Evolutionary conservation across 2,113 vertebrate species (phyloP), one percentile per base, ranked within the genome.

Genomic region (Aptenodytes patagonicus): DNA sequence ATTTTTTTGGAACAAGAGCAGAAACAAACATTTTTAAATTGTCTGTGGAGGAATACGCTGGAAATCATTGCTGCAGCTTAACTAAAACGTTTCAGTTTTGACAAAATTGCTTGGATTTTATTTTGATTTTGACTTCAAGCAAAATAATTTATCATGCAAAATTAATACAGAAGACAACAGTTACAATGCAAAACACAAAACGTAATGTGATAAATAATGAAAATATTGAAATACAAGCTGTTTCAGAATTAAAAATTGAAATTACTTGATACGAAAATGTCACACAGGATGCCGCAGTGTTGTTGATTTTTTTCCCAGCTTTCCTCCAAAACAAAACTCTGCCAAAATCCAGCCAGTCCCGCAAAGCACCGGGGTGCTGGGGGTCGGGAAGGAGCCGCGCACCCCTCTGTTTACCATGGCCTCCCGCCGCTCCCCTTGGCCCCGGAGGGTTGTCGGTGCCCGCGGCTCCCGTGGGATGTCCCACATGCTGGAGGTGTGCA

Each of bases 131-230:
- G 49, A 86, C 92, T 94, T 90, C 66, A 73, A 96, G 92, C 73
- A 81, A 94, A 93, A 83, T 51, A 79, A 96, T 93, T 90, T 76
- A 79, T 94, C 93, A 90, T 96, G 93, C 68, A 97, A 96, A 96
- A 93, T 95, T 96, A 94, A 96, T 94, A 66, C 0, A 29, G 82
- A 62, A 96, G 75, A 91, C 85, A 94, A 83, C 61, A 88, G 85
- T 80, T 93, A 94, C 64, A 77, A 83, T 34, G 71, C 88, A 86
- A 90, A 96, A 93, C 69, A 94, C 70, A 90, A 88, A 96, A 88
- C 7, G 19, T 57, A 72, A 94, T 38, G 80, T 42, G 82, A 96
- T 97, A 94, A 96, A 97, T 96, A 94, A 97, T 95, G 84, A 76
- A 96, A 81, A 70, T 80, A 58, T 62, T 93, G 95, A 83, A 96